Conservation (phyloP, 2,888 invertebrate species). For the Elmis aenea region DNA sequence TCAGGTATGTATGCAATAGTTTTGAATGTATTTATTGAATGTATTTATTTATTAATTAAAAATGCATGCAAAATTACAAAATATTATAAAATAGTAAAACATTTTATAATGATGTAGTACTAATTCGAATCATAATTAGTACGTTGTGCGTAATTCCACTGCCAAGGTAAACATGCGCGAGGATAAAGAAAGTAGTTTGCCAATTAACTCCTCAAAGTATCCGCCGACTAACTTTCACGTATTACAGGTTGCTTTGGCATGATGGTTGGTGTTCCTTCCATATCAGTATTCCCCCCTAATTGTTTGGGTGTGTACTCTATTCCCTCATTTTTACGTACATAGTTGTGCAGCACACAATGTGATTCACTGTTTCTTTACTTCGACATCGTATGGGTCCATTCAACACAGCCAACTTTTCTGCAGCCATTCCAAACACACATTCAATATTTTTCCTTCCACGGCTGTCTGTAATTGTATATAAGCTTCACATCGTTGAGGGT, state of each 20-base stretch:
- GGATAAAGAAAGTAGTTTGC: conserved; percentile 18
- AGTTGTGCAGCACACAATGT: conserved; percentile 23
- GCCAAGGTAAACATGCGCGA: conserved; percentile 16
- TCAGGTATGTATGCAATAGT: no score
- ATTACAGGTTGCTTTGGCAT: conserved; percentile 7
- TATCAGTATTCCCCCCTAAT: conserved; percentile 1
- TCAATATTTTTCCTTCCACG: conserved; percentile 17
- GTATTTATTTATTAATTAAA: no score
- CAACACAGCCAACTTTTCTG: conserved; percentile 22
- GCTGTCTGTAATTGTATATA: conserved; percentile 22
- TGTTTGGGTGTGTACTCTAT: conserved; percentile 2
- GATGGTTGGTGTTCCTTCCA: conserved; percentile 1
- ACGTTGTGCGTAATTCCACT: conserved; percentile 18
- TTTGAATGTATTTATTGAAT: no score
- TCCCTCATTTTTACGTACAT: conserved; percentile 2
- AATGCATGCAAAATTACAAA: no score
- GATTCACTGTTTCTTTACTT: conserved; percentile 12
- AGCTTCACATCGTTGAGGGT: conserved; percentile 19
- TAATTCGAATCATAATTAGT: no score
- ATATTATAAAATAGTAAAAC: no score
- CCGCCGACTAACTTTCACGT: conserved; percentile 8
- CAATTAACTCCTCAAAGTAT: conserved; percentile 16
- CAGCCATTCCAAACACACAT: conserved; percentile 24
- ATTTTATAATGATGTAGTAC: no score
- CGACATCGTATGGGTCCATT: conserved; percentile 17